phyloP scores from a whole-genome alignment of 2,113 vertebrate genomes.

The Salvelinus namaycush region DNA sequence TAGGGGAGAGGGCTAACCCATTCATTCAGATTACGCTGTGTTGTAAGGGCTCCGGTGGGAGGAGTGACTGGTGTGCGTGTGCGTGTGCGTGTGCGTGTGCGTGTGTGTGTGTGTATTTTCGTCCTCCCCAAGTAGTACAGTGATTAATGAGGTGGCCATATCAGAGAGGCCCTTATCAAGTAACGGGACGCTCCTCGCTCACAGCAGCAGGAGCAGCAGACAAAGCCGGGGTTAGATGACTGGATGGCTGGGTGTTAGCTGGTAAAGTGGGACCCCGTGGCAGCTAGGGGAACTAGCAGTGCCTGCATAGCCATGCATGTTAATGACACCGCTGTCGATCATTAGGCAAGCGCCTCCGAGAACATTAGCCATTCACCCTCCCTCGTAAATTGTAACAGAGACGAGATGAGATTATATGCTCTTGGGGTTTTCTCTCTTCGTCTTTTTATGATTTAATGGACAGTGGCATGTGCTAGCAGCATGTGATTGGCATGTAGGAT shows the following conservation, averaged over 20 bases:
- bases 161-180: conserved; percentile 64
- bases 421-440: background rate
- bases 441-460: conserved; percentile 6
- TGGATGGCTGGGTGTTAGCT: conserved; percentile 54
- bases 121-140: conserved; percentile 57
- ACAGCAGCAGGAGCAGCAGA: conserved; percentile 26
- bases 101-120: background rate
- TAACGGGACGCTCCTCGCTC: conserved; percentile 49
- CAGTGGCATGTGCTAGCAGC: background rate
- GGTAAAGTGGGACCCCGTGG: conserved; percentile 62
- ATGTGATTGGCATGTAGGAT: conserved; percentile 5
- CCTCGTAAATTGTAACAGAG: background rate
- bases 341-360: conserved; percentile 11
- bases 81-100: too few relatives aligned
- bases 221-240: conserved; percentile 59
- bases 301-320: background rate
- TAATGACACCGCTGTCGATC: conserved; percentile 40
- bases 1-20: conserved; percentile 36
- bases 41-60: conserved; percentile 51
- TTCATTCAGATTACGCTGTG: conserved; percentile 49
- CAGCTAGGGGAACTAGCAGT: background rate
- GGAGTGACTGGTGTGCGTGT: conserved; percentile 1
- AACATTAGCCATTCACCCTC: conserved; percentile 34
- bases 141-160: conserved; percentile 69
- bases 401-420: background rate